Conservation (phyloP, 2,113 vertebrate species). For the Mus spicilegus region DNA sequence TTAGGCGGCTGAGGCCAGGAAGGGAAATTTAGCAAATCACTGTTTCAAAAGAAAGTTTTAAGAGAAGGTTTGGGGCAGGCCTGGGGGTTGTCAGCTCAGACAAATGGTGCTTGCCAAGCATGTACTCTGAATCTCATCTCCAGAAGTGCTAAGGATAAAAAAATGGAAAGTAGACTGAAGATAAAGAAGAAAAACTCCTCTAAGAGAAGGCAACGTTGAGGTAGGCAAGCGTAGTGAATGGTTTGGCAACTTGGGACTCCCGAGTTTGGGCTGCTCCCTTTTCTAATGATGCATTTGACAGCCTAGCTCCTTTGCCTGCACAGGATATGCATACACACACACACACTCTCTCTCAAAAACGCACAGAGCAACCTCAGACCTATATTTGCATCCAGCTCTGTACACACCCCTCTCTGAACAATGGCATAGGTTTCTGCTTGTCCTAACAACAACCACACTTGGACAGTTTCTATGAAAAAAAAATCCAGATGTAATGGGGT, state of each 20-base stretch:
- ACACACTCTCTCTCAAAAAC: not conserved
- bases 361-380: not conserved
- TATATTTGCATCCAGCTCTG: not conserved
- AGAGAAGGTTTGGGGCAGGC: not conserved
- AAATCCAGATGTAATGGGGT: not conserved
- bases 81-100: not conserved
- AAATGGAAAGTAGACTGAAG: conserved; percentile 29
- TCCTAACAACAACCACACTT: not conserved
- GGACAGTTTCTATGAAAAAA: not conserved
- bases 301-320: not conserved
- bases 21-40: not conserved
- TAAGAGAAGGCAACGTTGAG: not conserved
- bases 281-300: not conserved
- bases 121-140: not conserved
- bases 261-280: not conserved
- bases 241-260: not conserved
- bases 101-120: not conserved
- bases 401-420: not conserved
- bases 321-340: not conserved
- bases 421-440: not conserved
- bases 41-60: not conserved
- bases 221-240: not conserved
- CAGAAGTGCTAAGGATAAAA: not conserved
- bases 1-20: not conserved
- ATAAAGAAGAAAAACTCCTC: not conserved